phyloP scores from a whole-genome alignment of 2,113 vertebrate genomes.

The Tetraodon nigroviridis region DNA sequence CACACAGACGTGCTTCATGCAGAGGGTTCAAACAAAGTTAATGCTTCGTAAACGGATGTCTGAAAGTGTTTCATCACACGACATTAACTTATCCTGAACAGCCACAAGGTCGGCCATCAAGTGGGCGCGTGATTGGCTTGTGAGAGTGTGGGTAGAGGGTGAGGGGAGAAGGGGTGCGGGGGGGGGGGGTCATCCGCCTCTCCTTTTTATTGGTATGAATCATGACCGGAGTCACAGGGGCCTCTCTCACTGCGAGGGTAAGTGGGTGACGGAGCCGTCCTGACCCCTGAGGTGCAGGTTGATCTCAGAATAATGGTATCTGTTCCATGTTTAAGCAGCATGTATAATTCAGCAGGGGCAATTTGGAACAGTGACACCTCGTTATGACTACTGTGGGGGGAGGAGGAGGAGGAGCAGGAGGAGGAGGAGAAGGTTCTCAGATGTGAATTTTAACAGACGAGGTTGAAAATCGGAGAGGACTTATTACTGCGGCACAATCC shows the following conservation, averaged over 20 bases:
- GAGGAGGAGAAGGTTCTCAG: too few species aligned
- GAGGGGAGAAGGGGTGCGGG: too few species aligned
- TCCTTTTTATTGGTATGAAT: constrained; percentile 40
- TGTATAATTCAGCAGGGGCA: constrained; percentile 63
- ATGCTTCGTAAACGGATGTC: constrained; percentile 47
- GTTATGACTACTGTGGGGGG: constrained; percentile 35
- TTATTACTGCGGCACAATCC: neutral
- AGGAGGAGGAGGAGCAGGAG: neutral
- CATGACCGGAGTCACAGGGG: constrained; percentile 1
- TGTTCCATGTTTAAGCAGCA: constrained; percentile 53
- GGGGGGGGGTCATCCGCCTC: constrained; percentile 9
- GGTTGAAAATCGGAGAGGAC: neutral
- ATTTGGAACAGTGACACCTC: constrained; percentile 58
- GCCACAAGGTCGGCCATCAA: constrained; percentile 23
- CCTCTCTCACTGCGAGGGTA: constrained; percentile 28
- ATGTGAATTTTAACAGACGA: neutral
- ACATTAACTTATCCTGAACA: constrained; percentile 43
- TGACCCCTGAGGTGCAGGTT: constrained; percentile 53
- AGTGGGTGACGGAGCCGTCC: constrained; percentile 32
- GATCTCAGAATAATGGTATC: constrained; percentile 64
- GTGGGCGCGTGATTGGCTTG: constrained; percentile 28
- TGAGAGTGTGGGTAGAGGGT: constrained; percentile 5
- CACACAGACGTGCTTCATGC: constrained; percentile 7
- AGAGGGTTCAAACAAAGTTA: constrained; percentile 50
- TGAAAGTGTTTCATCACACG: constrained; percentile 36